phyloP scores from a whole-genome alignment of 2,113 vertebrate species.

The Nothocercus julius region DNA sequence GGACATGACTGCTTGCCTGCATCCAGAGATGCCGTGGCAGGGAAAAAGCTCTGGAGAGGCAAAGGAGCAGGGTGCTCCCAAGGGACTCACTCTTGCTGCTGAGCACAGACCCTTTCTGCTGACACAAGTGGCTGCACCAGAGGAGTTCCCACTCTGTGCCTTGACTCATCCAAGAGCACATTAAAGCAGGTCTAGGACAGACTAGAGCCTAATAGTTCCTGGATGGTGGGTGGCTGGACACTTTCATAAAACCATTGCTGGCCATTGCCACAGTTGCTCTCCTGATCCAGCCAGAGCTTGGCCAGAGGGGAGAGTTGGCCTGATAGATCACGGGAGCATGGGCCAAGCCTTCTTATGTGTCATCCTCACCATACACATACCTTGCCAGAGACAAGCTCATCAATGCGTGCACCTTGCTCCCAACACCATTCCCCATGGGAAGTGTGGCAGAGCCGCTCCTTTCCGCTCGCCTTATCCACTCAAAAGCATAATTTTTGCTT shows the following conservation, averaged over 20 bases:
- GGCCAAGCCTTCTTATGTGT: background rate
- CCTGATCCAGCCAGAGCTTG: background rate
- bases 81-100: background rate
- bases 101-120: background rate
- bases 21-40: background rate
- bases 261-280: background rate
- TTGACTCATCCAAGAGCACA: background rate
- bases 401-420: background rate
- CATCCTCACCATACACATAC: background rate
- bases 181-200: background rate
- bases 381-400: background rate
- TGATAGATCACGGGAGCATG: background rate
- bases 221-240: background rate
- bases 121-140: background rate
- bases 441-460: background rate
- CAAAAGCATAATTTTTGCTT: background rate
- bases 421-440: background rate
- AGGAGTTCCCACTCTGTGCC: background rate
- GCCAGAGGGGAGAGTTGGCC: rapidly evolving
- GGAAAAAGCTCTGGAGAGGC: background rate
- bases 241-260: background rate
- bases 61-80: background rate
- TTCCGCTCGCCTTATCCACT: background rate
- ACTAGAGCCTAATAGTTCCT: background rate
- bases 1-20: rapidly evolving